These are phyloP conservation scores for Rhyzopertha dominica DNA, from an alignment of 1,140 invertebrate genomes.

Conservation along the genomic window DNA sequence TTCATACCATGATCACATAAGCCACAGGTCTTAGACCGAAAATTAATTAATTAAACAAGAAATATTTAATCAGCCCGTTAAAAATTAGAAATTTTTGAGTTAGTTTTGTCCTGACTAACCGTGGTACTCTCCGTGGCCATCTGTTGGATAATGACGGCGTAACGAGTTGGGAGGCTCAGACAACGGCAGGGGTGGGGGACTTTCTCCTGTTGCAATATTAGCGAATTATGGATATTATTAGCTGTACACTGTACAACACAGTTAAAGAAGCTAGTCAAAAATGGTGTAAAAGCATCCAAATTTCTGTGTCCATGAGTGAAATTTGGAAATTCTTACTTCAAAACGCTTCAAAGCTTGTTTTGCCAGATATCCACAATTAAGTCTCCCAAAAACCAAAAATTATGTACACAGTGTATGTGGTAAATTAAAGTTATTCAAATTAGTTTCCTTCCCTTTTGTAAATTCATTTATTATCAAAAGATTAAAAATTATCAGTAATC, in stretches of 20 bases:
- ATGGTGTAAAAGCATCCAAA: not conserved
- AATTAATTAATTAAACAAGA: not conserved
- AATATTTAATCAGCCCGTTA: conserved; percentile 3
- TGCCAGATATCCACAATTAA: conserved; percentile 4
- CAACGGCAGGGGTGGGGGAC: conserved; percentile 41
- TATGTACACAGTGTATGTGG: conserved; percentile 8
- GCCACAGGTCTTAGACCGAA: not conserved
- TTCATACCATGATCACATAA: conserved; percentile 7
- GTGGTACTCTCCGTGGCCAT: conserved; percentile 22
- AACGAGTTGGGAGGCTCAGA: conserved; percentile 32
- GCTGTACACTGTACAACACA: conserved; percentile 10
- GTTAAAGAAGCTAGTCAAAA: conserved; percentile 12
- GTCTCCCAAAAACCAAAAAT: conserved; percentile 7
- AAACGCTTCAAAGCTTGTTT: conserved; percentile 7
- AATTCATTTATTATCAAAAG: conserved; percentile 1
- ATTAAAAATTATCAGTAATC: not conserved
- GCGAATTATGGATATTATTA: no score
- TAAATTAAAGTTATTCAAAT: conserved; percentile 8
- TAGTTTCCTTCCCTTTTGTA: conserved; percentile 2
- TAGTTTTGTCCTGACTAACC: conserved; percentile 19
- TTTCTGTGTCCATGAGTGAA: not conserved
- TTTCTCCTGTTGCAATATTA: no score
- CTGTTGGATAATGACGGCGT: conserved; percentile 19
- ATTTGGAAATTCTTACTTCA: conserved; percentile 1
- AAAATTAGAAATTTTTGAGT: not conserved